Evolutionary conservation across 2,888 invertebrate species (phyloP).

Genomic region (Nemotelus nigrinus): DNA sequence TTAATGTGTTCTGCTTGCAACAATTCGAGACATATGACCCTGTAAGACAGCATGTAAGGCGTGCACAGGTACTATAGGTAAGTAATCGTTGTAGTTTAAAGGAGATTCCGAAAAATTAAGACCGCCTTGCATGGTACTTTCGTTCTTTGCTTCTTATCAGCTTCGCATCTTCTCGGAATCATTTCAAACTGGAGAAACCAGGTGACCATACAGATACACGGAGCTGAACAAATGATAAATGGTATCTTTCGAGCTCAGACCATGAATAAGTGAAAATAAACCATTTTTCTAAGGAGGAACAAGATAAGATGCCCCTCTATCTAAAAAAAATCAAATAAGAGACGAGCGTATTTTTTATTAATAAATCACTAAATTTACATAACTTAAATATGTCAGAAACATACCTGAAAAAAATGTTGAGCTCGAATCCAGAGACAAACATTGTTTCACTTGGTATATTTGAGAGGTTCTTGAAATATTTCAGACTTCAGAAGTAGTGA

Average conservation of each 20-base stretch:
- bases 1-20: slow-evolving; percentile 7
- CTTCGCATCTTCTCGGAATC: slow-evolving; percentile 21
- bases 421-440: background rate
- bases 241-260: slow-evolving; percentile 29
- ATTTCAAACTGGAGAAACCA: slow-evolving; percentile 9
- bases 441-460: slow-evolving; percentile 17
- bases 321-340: slow-evolving; percentile 34
- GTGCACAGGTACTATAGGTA: slow-evolving; percentile 36
- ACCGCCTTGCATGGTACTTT: slow-evolving; percentile 47
- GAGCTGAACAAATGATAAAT: slow-evolving; percentile 36
- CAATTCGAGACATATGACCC: slow-evolving; percentile 11
- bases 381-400: slow-evolving; percentile 50
- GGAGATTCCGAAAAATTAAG: slow-evolving; percentile 45
- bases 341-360: slow-evolving; percentile 45
- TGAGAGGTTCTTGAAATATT: slow-evolving; percentile 9
- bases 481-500: too few relatives aligned
- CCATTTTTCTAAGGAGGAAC: slow-evolving; percentile 28
- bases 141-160: slow-evolving; percentile 23
- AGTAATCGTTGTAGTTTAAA: slow-evolving; percentile 43
- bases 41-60: slow-evolving; percentile 18
- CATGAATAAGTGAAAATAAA: slow-evolving; percentile 33
- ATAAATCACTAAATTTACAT: slow-evolving; percentile 53
- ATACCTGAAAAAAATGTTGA: slow-evolving; percentile 8
- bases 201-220: slow-evolving; percentile 25
- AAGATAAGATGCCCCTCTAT: slow-evolving; percentile 28